Base-by-base conservation (phyloP, 2,797 vertebrate species). In the Crenuchus spilurus region DNA sequence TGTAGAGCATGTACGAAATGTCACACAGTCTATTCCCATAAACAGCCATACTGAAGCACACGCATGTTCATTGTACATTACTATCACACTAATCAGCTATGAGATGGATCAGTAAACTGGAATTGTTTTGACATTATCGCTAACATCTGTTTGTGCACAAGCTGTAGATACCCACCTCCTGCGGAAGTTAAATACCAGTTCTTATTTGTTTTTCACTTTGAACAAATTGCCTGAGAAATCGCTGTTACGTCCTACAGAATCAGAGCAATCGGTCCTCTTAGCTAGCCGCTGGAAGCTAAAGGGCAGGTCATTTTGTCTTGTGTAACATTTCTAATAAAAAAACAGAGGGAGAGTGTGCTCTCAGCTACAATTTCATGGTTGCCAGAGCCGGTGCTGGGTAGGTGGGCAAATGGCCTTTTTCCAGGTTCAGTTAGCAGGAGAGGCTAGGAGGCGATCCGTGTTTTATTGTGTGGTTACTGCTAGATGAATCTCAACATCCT, bases 281-380 rank as follows among this genome's bases (percentile, higher is more conserved):
- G 61, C 60, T 67, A 70, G 76, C 73, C 66, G 80, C 82, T 88
- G 33, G 52, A 76, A 88, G 84, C 79, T 89, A 86, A 65, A 87
- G 86, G 81, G 82, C 80, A 77, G 84, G 74, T 75, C 78, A 74
- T 85, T 87, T 87, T 83, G 71, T 75, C 79, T 82, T 79, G 55
- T 79, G 61, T 75, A 79, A 79, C 46, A 76, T 82, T 69, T 82
- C 72, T 84, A 84, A 85, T 86, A 83, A 48, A 68, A 63, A 52
- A 84, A 78, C 71, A 46, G 81, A 46, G 55, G 30, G 42, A 80
- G 72, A 70, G 31, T 62, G 66, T 49, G 82, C 87, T 90, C 74
- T 78, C 80, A 85, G 90, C 88, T 84, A 90, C 88, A 91, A 91
- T 92, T 89, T 91, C 88, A 91, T 90, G 91, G 88, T 85, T 84